Conservation (phyloP, 2,888 invertebrate species). For the Stenoptilia bipunctidactyla region DNA sequence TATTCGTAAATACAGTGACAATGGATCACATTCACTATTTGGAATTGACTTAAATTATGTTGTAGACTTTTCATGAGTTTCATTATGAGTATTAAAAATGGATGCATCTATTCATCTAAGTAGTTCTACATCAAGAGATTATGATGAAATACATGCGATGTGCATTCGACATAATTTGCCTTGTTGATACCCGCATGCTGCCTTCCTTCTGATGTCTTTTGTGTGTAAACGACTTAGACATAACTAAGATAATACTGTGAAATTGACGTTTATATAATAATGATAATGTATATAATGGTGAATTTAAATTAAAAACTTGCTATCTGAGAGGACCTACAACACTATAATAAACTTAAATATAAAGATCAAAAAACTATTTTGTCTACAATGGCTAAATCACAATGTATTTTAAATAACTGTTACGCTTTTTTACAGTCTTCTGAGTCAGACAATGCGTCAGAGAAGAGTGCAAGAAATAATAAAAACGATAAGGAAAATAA, state of each 20-base stretch:
- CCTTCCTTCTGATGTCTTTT: constrained; percentile 34
- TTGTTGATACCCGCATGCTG: constrained; percentile 38
- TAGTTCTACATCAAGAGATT: constrained; percentile 14
- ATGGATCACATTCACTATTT: too few species aligned
- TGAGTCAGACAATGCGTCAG: constrained; percentile 57
- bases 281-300: too few species aligned
- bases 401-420: not conserved
- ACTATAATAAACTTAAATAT: not conserved
- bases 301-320: too few species aligned
- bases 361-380: constrained; percentile 11
- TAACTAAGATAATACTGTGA: too few species aligned
- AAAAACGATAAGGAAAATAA: constrained; percentile 60
- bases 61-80: too few species aligned
- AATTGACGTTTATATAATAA: too few species aligned
- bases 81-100: too few species aligned
- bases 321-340: not conserved
- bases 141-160: constrained; percentile 47
- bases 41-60: too few species aligned
- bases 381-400: too few species aligned
- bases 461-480: constrained; percentile 49
- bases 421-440: constrained; percentile 55
- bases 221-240: not conserved
- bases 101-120: not conserved
- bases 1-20: too few species aligned
- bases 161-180: constrained; percentile 24